Conservation (phyloP, 2,797 vertebrate species). For the Acrocephalus scirpaceus region DNA sequence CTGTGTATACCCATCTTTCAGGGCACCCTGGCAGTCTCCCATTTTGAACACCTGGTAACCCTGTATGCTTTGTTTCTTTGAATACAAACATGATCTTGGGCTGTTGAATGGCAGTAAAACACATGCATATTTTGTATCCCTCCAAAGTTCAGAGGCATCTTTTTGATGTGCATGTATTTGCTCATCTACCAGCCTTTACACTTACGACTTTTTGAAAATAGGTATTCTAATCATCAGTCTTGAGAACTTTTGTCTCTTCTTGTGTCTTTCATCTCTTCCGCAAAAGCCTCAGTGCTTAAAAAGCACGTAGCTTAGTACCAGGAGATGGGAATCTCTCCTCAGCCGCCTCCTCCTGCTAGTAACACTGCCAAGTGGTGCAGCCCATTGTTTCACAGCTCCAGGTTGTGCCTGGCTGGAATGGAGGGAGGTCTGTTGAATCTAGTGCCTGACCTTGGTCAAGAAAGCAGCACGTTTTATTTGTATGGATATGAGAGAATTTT, state of each 20-base stretch:
- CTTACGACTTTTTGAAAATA: neutral
- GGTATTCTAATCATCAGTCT: neutral
- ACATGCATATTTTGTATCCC: neutral
- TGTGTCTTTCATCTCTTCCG: neutral
- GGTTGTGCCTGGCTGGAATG: neutral
- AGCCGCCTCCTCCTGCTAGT: neutral
- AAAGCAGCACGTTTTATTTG: neutral
- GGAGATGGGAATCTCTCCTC: neutral
- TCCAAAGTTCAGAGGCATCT: neutral
- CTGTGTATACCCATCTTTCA: neutral
- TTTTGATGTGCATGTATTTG: neutral
- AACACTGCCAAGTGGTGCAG: neutral
- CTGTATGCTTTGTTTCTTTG: neutral
- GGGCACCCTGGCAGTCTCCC: neutral
- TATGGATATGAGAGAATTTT: neutral
- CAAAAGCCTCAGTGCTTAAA: neutral
- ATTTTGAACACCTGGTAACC: neutral
- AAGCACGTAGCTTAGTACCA: neutral
- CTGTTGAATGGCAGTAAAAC: neutral
- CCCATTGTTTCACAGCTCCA: neutral
- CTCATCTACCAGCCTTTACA: neutral
- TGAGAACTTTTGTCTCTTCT: slow-evolving; percentile 2
- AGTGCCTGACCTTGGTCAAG: neutral
- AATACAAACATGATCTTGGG: neutral
- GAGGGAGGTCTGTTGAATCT: neutral